Evolutionary conservation across 1,140 invertebrate species (phyloP).

Genomic region (Drosophila seguyi): DNA sequence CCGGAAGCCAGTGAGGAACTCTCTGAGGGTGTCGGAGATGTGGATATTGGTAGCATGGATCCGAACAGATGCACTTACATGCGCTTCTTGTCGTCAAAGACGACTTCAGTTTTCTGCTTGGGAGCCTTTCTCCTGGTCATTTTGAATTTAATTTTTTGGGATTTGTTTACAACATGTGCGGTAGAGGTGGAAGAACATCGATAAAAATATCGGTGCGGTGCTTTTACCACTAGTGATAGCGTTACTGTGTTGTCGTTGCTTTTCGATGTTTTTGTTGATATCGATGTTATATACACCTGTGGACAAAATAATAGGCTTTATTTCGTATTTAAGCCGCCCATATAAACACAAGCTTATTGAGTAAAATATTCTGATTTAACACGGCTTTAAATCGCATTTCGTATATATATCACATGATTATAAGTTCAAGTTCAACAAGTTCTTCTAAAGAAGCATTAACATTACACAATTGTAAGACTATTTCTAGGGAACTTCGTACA

Average conservation of each 20-base stretch:
- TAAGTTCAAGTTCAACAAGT: slow-evolving; percentile 67
- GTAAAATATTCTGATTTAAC: slow-evolving; percentile 12
- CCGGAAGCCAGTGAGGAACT: slow-evolving; percentile 91
- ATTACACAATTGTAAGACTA: slow-evolving; percentile 69
- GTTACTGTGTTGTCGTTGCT: no score
- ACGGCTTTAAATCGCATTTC: slow-evolving; percentile 71
- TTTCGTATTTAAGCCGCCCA: no score
- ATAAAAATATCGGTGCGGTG: no score
- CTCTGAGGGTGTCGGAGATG: slow-evolving; percentile 83
- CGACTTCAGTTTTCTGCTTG: slow-evolving; percentile 87
- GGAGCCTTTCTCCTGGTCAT: slow-evolving; percentile 59
- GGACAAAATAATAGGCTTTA: no score
- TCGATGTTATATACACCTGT: no score
- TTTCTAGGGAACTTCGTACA: slow-evolving; percentile 59
- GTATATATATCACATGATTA: slow-evolving; percentile 81
- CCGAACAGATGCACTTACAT: slow-evolving; percentile 84
- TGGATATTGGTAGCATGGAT: background rate
- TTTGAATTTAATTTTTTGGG: slow-evolving; percentile 8
- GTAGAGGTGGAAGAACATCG: no score
- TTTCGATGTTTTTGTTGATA: no score
- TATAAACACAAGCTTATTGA: no score
- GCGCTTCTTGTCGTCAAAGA: slow-evolving; percentile 88
- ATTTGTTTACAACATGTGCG: slow-evolving; percentile 52
- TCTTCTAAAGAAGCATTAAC: slow-evolving; percentile 80
- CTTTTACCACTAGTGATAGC: no score